Evolutionary conservation across 2,113 vertebrate genomes (phyloP).

Genomic region (Semnornis frantzii): DNA sequence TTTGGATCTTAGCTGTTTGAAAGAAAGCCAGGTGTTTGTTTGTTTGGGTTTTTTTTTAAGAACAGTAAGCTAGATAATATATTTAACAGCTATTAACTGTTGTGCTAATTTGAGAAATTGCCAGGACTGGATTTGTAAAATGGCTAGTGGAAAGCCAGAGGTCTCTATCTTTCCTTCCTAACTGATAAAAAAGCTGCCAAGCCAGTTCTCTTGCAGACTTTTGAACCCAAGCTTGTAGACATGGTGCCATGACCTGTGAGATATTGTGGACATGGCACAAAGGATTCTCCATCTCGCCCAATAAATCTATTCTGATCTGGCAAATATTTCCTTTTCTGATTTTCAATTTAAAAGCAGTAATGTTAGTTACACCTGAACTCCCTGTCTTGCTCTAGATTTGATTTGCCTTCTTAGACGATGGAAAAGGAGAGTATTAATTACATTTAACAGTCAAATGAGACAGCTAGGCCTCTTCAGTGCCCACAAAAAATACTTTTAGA

Average conservation of each 20-base stretch:
- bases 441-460: not conserved
- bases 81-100: not conserved
- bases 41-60: not conserved
- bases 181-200: not conserved
- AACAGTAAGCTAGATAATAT: not conserved
- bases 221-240: not conserved
- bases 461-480: not conserved
- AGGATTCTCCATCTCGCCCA: accelerated
- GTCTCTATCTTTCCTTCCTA: not conserved
- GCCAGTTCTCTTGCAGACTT: not conserved
- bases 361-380: not conserved
- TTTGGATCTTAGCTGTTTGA: not conserved
- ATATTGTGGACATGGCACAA: not conserved
- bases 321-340: not conserved
- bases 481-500: not conserved
- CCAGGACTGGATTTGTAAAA: not conserved
- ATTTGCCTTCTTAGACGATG: not conserved
- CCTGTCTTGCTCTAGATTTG: not conserved
- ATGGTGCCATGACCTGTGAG: not conserved
- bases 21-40: not conserved
- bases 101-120: not conserved
- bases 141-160: not conserved
- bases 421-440: not conserved
- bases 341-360: not conserved
- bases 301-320: not conserved